Evolutionary conservation across 2,797 vertebrate species (phyloP).

Genomic region (Acipenser oxyrinchus): DNA sequence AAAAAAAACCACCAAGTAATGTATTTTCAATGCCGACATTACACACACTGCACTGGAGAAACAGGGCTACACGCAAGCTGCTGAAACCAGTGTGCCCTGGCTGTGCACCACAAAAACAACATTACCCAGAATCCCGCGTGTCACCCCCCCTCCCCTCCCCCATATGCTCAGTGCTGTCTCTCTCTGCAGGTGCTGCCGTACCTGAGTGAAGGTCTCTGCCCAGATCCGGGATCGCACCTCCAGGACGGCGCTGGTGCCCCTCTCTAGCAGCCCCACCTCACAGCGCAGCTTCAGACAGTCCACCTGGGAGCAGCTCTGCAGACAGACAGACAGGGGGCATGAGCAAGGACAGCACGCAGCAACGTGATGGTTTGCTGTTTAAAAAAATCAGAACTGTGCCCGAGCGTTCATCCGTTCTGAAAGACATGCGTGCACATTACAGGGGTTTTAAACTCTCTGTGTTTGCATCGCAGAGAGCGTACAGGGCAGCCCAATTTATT

Average conservation of each 20-base stretch:
- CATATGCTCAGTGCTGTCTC: background rate
- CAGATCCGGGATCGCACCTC: conserved; percentile 71
- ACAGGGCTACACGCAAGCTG: too few relatives aligned
- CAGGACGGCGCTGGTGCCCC: conserved; percentile 68
- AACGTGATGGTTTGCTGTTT: too few relatives aligned
- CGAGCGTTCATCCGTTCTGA: too few relatives aligned
- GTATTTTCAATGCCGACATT: conserved; percentile 45
- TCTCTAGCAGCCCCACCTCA: conserved; percentile 67
- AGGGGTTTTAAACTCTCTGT: too few relatives aligned
- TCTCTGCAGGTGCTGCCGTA: conserved; percentile 32
- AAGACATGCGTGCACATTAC: too few relatives aligned
- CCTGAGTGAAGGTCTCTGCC: conserved; percentile 75
- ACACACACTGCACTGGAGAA: conserved; percentile 19
- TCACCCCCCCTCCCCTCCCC: too few relatives aligned
- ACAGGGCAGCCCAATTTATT: too few relatives aligned
- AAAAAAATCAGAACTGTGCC: too few relatives aligned
- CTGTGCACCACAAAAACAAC: too few relatives aligned
- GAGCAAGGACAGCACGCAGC: background rate
- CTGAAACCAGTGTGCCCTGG: too few relatives aligned
- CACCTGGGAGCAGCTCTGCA: conserved; percentile 69
- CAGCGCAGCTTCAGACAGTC: conserved; percentile 78
- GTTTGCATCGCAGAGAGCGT: too few relatives aligned
- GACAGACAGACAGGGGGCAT: background rate
- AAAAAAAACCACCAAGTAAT: conserved; percentile 34
- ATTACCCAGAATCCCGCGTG: too few relatives aligned